Base-by-base conservation (phyloP, 2,797 vertebrate species). In the Hydrolagus colliei region DNA sequence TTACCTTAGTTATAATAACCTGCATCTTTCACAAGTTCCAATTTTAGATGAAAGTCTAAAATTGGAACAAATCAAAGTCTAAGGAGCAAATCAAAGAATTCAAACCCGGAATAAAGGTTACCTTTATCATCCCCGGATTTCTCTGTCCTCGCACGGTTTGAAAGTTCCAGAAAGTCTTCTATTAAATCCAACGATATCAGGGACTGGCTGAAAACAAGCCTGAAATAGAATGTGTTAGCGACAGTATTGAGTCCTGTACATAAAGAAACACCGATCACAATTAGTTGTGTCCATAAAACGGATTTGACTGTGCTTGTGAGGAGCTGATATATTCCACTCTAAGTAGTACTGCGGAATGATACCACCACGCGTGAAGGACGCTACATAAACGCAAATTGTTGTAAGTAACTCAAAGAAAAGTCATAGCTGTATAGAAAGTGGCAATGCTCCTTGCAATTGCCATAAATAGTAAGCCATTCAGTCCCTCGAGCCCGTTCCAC, bases 161-260 rank as follows among this genome's bases (percentile, higher is more conserved):
- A 92, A 88, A 98, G 89, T 87, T 98, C 96, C 89, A 99, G 93
- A 91, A 99, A 99, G 94, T 99, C 98, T 91, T 99, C 98, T 86
- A 99, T 98, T 89, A 99, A 93, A 92, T 99, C 97, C 91, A 99
- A 91, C 87, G 98, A 99, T 92, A 99, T 99, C 14, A 99, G 95
- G 86, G 98, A 99, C 89, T 99, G 98, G 93, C 98, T 99, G 88
- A 99, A 99, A 88, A 99, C 98, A 91, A 99, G 94, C 85, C 98
- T 99, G 91, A 87, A 90, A 89, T 73, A 73, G 32, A 59, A 77
- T 61, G 59, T 18, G 59, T 9, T 52, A 41, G 7, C 16, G 35
- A 41, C n/a, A 41, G 41, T 76, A 77, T 77, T 18, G 7, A 20
- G 9, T 61, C 20, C 75, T 20, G 13, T 52, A 88, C 88, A 4